phyloP scores from a whole-genome alignment of 2,113 vertebrate species.

The Brachypteracias leptosomus region DNA sequence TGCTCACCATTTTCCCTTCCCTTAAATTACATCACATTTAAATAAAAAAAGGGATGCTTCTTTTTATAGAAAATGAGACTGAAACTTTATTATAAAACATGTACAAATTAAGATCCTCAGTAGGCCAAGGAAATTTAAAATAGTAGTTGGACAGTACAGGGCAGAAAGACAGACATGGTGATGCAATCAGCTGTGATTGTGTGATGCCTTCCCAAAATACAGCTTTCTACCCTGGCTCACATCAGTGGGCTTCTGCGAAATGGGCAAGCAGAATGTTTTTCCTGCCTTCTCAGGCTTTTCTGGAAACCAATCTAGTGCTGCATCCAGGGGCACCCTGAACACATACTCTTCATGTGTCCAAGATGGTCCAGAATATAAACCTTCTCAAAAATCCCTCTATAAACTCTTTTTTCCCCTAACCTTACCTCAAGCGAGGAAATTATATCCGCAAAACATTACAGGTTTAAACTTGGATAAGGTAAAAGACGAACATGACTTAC shows the following conservation, averaged over 20 bases:
- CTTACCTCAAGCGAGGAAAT: background rate
- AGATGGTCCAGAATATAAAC: background rate
- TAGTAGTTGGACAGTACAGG: background rate
- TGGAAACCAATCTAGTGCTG: background rate
- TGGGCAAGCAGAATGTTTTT: background rate
- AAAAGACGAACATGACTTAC: constrained; percentile 73
- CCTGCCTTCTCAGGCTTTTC: background rate
- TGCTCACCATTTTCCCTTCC: background rate
- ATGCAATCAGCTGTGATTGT: background rate
- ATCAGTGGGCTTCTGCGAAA: background rate
- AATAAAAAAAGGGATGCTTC: background rate
- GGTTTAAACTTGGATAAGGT: background rate
- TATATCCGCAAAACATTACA: background rate
- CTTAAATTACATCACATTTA: background rate
- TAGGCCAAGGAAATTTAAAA: background rate
- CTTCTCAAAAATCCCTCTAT: background rate
- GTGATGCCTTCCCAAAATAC: background rate
- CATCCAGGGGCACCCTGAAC: background rate
- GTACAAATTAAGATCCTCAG: background rate
- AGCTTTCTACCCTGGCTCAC: background rate
- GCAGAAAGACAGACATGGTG: background rate
- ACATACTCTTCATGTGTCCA: background rate
- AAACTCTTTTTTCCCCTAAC: background rate
- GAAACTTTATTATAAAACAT: background rate
- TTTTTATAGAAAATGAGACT: background rate